phyloP scores from a whole-genome alignment of 2,113 vertebrate genomes.

The Oxyura jamaicensis region DNA sequence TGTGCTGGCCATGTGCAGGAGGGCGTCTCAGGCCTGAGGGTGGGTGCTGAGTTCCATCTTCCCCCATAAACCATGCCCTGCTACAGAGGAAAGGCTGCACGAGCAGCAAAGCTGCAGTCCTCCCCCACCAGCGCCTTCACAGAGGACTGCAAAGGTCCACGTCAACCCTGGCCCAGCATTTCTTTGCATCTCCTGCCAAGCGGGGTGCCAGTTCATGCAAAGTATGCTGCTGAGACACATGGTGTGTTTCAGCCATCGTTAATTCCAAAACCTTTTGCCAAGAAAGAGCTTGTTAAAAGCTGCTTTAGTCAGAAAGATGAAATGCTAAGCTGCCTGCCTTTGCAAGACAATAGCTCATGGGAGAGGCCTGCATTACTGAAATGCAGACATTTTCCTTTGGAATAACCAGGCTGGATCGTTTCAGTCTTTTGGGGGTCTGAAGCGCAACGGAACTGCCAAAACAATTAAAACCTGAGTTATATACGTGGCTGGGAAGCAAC shows the following conservation, averaged over 20 bases:
- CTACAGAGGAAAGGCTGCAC: background rate
- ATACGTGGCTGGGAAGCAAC: background rate
- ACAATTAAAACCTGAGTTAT: background rate
- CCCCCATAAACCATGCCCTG: background rate
- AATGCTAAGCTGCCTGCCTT: constrained; percentile 36
- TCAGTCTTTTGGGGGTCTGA: background rate
- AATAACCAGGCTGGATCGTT: constrained; percentile 17
- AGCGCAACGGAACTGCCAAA: background rate
- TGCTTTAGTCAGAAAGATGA: constrained; percentile 45
- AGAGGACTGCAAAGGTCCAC: accelerated
- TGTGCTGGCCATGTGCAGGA: background rate
- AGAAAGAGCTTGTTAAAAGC: constrained; percentile 30
- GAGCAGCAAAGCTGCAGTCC: background rate
- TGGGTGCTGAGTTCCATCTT: background rate
- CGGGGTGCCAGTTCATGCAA: constrained; percentile 2
- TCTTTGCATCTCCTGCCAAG: constrained; percentile 11
- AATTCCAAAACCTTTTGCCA: constrained; percentile 46
- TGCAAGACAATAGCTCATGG: background rate
- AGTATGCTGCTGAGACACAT: background rate
- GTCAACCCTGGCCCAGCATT: background rate
- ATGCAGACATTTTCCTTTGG: constrained; percentile 9
- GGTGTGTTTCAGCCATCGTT: constrained; percentile 8
- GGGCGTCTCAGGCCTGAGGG: background rate
- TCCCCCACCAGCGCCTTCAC: background rate
- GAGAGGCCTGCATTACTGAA: background rate